Evolutionary conservation across 2,113 vertebrate genomes (phyloP).

Genomic region (Pollachius pollachius): DNA sequence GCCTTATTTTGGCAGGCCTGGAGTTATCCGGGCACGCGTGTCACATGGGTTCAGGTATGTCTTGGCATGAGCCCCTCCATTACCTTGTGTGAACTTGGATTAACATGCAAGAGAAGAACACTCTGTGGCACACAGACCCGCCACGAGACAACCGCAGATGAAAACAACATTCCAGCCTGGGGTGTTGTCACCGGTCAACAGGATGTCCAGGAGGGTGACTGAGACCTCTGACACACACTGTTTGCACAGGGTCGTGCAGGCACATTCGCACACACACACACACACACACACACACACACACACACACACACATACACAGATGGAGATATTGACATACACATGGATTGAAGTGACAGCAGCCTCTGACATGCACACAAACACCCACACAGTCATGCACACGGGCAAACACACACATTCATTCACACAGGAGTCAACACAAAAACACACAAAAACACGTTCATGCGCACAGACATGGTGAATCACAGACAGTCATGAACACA

Average conservation of each 20-base stretch:
- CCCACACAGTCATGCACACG: background rate
- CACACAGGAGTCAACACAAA: background rate
- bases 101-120: background rate
- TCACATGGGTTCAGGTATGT: no score
- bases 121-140: no score
- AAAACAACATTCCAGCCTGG: constrained; percentile 43
- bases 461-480: background rate
- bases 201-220: background rate
- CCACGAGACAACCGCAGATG: no score
- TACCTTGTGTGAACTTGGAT: no score
- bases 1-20: no score
- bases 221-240: no score
- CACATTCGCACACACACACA: constrained; percentile 16
- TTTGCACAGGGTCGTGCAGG: background rate
- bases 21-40: no score
- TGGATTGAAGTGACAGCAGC: background rate
- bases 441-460: background rate
- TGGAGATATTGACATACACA: constrained; percentile 4
- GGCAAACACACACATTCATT: background rate
- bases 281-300: constrained; percentile 15
- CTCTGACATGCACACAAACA: background rate
- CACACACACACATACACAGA: constrained; percentile 2
- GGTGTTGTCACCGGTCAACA: constrained; percentile 25
- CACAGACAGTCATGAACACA: background rate
- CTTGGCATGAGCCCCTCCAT: no score